Evolutionary conservation across 2,113 vertebrate species (phyloP).

Genomic region (Notothenia coriiceps): DNA sequence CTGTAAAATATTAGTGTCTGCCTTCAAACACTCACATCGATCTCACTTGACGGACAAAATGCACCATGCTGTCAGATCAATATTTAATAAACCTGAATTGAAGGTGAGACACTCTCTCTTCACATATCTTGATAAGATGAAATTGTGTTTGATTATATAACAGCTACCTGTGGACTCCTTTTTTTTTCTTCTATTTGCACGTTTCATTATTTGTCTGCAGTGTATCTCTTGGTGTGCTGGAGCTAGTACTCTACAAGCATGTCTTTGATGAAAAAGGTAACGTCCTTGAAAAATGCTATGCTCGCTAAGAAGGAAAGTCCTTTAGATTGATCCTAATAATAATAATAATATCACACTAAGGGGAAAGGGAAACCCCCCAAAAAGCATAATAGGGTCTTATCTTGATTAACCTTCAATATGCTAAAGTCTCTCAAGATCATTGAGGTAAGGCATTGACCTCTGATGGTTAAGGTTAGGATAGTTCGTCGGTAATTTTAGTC

Average conservation of each 20-base stretch:
- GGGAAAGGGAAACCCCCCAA: too few relatives aligned
- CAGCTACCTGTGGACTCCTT: conserved; percentile 6
- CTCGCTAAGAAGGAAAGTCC: too few relatives aligned
- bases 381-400: too few relatives aligned
- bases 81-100: conserved; percentile 31
- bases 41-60: conserved; percentile 14
- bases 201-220: conserved; percentile 34
- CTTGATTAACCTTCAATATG: too few relatives aligned
- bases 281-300: too few relatives aligned
- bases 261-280: too few relatives aligned
- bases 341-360: too few relatives aligned
- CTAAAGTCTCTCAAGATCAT: too few relatives aligned
- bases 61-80: conserved; percentile 29
- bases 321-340: too few relatives aligned
- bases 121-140: conserved; percentile 27
- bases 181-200: neutral
- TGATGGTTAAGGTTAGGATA: too few relatives aligned
- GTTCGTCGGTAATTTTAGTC: too few relatives aligned
- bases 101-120: conserved; percentile 17
- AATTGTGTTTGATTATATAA: conserved; percentile 40
- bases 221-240: conserved; percentile 22
- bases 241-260: neutral
- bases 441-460: too few relatives aligned
- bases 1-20: conserved; percentile 5
- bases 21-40: conserved; percentile 35